Conservation (phyloP, 2,797 vertebrate genomes). For the Sphenopsis melanotis region DNA sequence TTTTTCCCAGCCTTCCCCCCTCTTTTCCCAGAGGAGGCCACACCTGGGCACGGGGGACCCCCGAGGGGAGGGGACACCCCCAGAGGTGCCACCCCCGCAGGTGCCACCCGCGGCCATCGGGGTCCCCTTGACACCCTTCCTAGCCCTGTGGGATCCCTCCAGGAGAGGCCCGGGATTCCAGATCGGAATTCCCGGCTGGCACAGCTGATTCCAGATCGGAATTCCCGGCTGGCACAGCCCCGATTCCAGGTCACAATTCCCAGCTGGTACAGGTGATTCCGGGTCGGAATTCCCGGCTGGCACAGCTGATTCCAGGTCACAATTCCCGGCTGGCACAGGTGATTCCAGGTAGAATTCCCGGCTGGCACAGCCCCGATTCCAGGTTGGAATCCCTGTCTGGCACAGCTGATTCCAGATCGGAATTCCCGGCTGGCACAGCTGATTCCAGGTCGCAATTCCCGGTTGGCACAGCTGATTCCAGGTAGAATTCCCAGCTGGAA, state of each 20-base stretch:
- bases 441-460: fast-evolving
- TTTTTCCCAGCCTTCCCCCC: not conserved
- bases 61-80: no score
- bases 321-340: not conserved
- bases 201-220: fast-evolving
- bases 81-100: no score
- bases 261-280: not conserved
- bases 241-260: fast-evolving
- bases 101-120: no score
- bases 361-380: not conserved
- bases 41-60: no score
- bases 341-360: not conserved
- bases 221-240: not conserved
- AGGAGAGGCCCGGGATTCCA: not conserved
- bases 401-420: fast-evolving
- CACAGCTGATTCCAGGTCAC: fast-evolving
- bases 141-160: not conserved
- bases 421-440: not conserved
- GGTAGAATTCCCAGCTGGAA: not conserved
- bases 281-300: fast-evolving
- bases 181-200: not conserved
- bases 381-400: fast-evolving
- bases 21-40: not conserved
- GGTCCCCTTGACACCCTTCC: not conserved
- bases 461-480: not conserved